These are phyloP conservation scores for Protobothrops flavoviridis DNA, from an alignment of 2,113 vertebrate genomes.

Conservation along the genomic window DNA sequence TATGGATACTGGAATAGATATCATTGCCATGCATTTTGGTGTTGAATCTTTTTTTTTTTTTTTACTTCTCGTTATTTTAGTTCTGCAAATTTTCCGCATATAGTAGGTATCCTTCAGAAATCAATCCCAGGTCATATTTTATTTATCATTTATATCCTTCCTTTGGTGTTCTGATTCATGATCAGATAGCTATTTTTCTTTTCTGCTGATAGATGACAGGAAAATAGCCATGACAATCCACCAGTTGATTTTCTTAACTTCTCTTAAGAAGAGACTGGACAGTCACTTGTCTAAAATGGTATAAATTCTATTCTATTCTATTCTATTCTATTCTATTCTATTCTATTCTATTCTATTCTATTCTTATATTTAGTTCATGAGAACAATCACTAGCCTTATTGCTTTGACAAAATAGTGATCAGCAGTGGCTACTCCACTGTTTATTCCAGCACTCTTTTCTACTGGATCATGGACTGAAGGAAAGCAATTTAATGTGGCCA, in stretches of 20 bases:
- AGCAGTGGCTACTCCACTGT: background rate
- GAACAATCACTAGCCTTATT: background rate
- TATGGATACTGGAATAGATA: background rate
- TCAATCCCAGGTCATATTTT: background rate
- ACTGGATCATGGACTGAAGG: background rate
- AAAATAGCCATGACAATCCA: background rate
- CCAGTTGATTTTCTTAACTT: background rate
- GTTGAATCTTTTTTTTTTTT: background rate
- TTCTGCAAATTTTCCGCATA: background rate
- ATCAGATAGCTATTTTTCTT: background rate
- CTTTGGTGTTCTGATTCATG: background rate
- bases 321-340: too few species aligned
- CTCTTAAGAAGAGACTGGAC: background rate
- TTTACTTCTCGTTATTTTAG: background rate
- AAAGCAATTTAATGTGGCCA: background rate
- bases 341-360: too few species aligned
- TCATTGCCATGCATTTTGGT: background rate
- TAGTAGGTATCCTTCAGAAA: background rate
- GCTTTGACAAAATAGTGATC: background rate
- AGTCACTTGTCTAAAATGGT: too few species aligned
- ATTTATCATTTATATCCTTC: background rate
- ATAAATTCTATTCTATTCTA: too few species aligned
- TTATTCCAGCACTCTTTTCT: background rate
- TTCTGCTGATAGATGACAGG: background rate
- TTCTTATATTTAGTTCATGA: background rate